Percentiles rank a stretch among this genome's conserved stretches.
These are phyloP conservation scores for Nothocercus nigrocapillus DNA, from an alignment of 2,113 vertebrate species.

Conservation along the genomic window DNA sequence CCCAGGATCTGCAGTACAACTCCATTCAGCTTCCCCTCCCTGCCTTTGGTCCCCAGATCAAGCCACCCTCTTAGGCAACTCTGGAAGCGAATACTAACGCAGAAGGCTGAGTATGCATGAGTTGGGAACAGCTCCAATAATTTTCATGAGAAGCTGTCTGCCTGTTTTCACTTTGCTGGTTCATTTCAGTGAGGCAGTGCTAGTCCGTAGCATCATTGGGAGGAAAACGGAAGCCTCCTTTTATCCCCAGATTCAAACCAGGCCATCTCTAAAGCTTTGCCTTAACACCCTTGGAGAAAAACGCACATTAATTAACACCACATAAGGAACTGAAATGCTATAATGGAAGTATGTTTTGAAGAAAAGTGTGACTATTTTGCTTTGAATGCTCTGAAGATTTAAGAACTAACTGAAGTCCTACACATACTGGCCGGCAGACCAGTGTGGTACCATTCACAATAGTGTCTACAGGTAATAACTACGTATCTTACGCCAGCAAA, in stretches of 20 bases:
- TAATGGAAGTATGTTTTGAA: neutral
- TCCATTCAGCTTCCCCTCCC: neutral
- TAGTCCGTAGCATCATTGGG: constrained; percentile 55
- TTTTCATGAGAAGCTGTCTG: neutral
- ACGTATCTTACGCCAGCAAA: neutral
- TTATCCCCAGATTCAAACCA: constrained; percentile 42
- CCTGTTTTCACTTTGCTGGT: neutral
- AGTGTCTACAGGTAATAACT: neutral
- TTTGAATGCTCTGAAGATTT: constrained; percentile 9
- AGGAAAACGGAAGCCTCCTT: constrained; percentile 46
- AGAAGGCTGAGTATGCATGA: neutral
- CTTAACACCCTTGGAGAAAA: constrained; percentile 36
- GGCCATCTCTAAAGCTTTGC: constrained; percentile 54
- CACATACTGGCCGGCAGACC: neutral
- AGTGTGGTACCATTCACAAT: neutral
- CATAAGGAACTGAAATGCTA: constrained; percentile 28
- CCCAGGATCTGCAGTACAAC: neutral
- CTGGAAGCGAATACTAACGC: neutral
- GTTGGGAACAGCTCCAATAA: neutral
- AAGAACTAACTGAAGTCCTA: neutral
- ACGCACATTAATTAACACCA: neutral
- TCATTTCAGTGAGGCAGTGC: neutral
- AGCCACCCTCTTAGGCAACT: neutral
- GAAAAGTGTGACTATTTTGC: constrained; percentile 7
- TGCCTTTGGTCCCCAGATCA: neutral